Base-by-base conservation (phyloP, 2,797 vertebrate species). In the Channa striata region DNA sequence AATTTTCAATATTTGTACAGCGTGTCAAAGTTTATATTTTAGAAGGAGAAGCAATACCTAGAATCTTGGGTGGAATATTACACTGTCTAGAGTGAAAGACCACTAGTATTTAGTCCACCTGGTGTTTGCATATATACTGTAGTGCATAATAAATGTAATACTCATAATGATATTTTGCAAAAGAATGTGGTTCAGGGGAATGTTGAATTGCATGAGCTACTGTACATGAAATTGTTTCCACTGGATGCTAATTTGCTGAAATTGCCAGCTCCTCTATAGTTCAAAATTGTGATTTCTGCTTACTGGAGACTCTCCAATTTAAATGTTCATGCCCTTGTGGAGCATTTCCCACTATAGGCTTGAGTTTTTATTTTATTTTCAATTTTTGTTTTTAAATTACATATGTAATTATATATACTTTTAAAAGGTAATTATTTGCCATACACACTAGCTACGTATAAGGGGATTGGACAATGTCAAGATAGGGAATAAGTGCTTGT, bases 11-110 rank as follows among this genome's bases (percentile, higher is more conserved):
- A 10, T 60, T 62, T 46, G 50, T 19, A 21, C 44, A 60, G 13
- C 11, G 17, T 23, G 43, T 58, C 17, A 43, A 13, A 52, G 17
- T 39, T 12, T 65, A 50, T 43, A 39, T 51, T 64, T 68, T 21
- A 3, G 64, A 71, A 56, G 11, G 20, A 62, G 70, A 71, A 43
- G 13, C 21, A 64, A 34, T 65, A 16, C 6, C n/a, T n/a, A n/a
- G n/a, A n/a, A 21, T 20, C 13, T 25, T 33, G 2, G 34, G 3
- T 16, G 33, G 62, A 62, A 21, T 61, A 40, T 46, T 14, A 39
- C 17, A 23, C 17, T 47, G 44, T 62, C 16, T 61, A 21, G 64
- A 46, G 39, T 34, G 44, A 52, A 43, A 23, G 7, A 10, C 17
- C 12, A 36, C 9, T 23, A 39, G 68, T 23, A 44, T 57, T 42